Percentiles rank a stretch among this genome's conserved stretches.
phyloP scores from a whole-genome alignment of 1,140 invertebrate genomes.

The Adoxophyes honmai region DNA sequence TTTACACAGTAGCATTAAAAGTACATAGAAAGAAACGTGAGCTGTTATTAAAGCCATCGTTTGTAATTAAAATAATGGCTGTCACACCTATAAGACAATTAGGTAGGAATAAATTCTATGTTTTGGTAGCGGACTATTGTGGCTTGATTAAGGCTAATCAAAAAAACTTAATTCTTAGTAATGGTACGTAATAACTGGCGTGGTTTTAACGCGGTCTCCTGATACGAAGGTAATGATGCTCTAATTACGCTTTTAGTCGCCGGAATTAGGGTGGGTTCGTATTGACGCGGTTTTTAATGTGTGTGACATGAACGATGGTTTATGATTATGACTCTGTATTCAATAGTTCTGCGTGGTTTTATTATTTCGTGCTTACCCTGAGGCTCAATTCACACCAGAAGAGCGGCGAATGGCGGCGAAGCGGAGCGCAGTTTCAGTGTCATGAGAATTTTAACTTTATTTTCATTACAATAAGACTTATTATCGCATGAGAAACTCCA shows the following conservation, averaged over 20 bases:
- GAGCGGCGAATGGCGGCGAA: too few species aligned
- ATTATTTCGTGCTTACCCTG: too few species aligned
- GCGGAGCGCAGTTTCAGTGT: too few species aligned
- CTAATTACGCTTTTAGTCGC: constrained; percentile 14
- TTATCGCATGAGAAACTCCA: too few species aligned
- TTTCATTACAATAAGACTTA: too few species aligned
- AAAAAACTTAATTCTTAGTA: constrained; percentile 65
- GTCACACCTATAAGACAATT: constrained; percentile 75
- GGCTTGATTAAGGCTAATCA: constrained; percentile 69
- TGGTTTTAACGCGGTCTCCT: constrained; percentile 21
- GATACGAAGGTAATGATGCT: constrained; percentile 20
- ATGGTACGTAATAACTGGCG: constrained; percentile 43
- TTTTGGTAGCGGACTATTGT: constrained; percentile 51
- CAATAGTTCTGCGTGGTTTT: too few species aligned
- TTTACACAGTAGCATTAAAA: constrained; percentile 56
- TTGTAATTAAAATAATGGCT: constrained; percentile 73
- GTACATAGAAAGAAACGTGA: constrained; percentile 60
- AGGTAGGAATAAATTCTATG: constrained; percentile 66
- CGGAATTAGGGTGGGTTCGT: constrained; percentile 1
- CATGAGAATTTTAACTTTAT: too few species aligned
- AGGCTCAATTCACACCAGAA: too few species aligned
- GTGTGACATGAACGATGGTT: too few species aligned
- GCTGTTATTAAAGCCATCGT: constrained; percentile 55
- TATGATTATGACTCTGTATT: too few species aligned
- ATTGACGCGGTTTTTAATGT: constrained; percentile 5